These are phyloP conservation scores for Euphydryas editha DNA, from an alignment of 2,888 invertebrate genomes.

Conservation along the genomic window DNA sequence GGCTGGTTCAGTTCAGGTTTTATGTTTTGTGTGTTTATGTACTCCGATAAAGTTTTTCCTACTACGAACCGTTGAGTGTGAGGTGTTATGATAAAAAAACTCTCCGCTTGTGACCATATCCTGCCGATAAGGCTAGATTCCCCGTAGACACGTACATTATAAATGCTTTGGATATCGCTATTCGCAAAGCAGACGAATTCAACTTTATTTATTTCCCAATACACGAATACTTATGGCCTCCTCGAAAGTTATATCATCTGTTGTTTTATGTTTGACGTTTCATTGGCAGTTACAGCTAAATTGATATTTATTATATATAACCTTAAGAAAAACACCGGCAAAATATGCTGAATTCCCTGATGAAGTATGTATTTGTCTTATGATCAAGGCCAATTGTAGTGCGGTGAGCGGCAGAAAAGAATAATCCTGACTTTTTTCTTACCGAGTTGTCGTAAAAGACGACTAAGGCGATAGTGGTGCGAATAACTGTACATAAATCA, in stretches of 20 bases:
- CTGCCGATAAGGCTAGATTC: conserved; percentile 52
- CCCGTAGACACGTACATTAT: conserved; percentile 71
- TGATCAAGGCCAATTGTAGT: too few species aligned
- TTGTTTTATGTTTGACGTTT: conserved; percentile 11
- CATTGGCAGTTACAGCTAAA: not conserved
- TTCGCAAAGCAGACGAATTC: conserved; percentile 58
- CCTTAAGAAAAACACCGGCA: not conserved
- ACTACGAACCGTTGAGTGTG: too few species aligned
- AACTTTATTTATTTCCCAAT: conserved; percentile 58
- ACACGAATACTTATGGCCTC: conserved; percentile 39
- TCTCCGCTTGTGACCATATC: conserved; percentile 35
- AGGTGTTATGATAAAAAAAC: not conserved
- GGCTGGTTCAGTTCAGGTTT: too few species aligned
- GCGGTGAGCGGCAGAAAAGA: too few species aligned
- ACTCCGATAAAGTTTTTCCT: too few species aligned
- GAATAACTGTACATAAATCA: too few species aligned
- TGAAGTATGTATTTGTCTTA: too few species aligned
- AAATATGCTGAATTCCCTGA: too few species aligned
- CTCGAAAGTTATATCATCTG: conserved; percentile 6
- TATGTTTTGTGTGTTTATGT: too few species aligned
- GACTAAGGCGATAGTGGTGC: too few species aligned
- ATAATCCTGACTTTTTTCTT: too few species aligned
- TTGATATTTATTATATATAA: not conserved
- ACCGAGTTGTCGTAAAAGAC: too few species aligned
- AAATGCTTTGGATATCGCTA: conserved; percentile 64